Base-by-base conservation (phyloP, 1,140 invertebrate species). In the Trichoplusia ni region DNA sequence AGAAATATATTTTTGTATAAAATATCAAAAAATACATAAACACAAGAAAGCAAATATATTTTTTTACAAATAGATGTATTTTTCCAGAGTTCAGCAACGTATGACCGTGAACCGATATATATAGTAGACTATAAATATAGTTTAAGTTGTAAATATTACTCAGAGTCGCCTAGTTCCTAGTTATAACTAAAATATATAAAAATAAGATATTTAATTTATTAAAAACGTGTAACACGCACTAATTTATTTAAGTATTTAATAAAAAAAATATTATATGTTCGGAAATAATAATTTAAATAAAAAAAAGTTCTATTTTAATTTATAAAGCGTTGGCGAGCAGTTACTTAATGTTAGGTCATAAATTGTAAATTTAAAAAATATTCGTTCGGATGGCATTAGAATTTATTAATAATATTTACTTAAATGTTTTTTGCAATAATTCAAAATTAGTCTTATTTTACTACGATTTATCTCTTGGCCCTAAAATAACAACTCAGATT, bases 161-260 rank as follows among this genome's bases (percentile, higher is more conserved):
- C 81, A 83, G 81, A 83, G 81, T 83, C 81, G 80, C 81, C 81
- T 83, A 81, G 81, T 81, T 79, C 77, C 79, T 79, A 78, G 60
- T 61, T 63, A 67, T 67, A 72, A 62, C 25, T 65, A 9, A 46
- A 13, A 5, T 14, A 46, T 4, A 5, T 46, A 27, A 13, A 25
- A 13, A 0, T 3, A 44, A 11, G 1, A 23, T 25, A n/a, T 46
- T 18, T 46, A 27, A 11, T 27, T 2, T 14, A 13, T 0, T 25
- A n/a, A 42, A 42, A 21, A 11, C n/a, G n/a, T n/a, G n/a, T n/a
- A n/a, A n/a, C n/a, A n/a, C n/a, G n/a, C n/a, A n/a, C n/a, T n/a
- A n/a, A n/a, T n/a, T n/a, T n/a, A n/a, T n/a, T n/a, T n/a, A n/a
- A n/a, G n/a, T n/a, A n/a, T n/a, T n/a, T n/a, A n/a, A n/a, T n/a